These are phyloP conservation scores for Penaeus indicus DNA, from an alignment of 1,140 invertebrate species.

Conservation along the genomic window DNA sequence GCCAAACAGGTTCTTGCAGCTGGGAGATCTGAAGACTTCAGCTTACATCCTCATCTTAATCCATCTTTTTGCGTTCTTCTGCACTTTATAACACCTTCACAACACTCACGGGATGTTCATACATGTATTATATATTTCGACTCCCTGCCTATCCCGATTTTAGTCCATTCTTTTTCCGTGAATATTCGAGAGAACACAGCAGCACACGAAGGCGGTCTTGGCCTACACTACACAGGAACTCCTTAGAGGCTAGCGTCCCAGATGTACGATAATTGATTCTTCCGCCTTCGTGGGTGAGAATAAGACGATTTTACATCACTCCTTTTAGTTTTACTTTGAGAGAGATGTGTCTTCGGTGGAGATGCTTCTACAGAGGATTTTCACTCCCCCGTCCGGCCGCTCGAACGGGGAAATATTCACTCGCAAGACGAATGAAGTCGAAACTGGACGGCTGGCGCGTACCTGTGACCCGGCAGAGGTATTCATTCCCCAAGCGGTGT, in stretches of 20 bases:
- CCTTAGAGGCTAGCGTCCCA: not conserved
- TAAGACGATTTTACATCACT: too few relatives aligned
- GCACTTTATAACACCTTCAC: not conserved
- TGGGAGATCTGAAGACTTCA: not conserved
- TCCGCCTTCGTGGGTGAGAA: not conserved
- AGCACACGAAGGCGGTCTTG: not conserved
- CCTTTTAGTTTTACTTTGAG: too few relatives aligned
- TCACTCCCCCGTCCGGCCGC: too few relatives aligned
- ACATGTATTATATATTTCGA: not conserved
- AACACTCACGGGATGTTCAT: not conserved
- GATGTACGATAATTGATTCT: conserved; percentile 19
- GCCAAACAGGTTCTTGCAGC: conserved; percentile 5
- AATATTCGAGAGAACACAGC: not conserved
- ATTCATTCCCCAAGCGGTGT: conserved; percentile 17
- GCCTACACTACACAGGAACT: conserved; percentile 20
- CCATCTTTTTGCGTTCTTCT: not conserved
- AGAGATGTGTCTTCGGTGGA: too few relatives aligned
- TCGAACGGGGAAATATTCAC: too few relatives aligned
- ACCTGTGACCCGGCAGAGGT: not conserved
- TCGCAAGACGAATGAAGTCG: too few relatives aligned
- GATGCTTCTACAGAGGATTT: too few relatives aligned
- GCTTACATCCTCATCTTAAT: not conserved
- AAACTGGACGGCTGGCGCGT: too few relatives aligned
- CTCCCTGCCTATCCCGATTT: not conserved
- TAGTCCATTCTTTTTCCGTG: not conserved